Base-by-base conservation (phyloP, 2,888 invertebrate species). In the Pimpla rufipes region DNA sequence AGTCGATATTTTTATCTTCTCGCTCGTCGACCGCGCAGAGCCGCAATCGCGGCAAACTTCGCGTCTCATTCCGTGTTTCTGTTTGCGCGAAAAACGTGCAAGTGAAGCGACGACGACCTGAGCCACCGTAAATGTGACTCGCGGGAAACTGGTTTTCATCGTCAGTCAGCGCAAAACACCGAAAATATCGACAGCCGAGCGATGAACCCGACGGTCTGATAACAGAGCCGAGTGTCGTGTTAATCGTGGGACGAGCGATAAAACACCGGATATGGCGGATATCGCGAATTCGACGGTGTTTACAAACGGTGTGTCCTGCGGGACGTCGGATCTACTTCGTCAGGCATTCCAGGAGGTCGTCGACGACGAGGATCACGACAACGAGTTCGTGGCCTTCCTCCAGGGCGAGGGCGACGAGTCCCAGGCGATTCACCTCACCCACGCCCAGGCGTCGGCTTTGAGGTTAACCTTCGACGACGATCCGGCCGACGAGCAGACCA, bases 381-480 rank as follows among this genome's bases (percentile, higher is more conserved):
- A 89, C 68, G 91, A 92, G 42, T 92, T 92, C 64, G 91, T 93
- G 8, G 90, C 92, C n/a, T 90, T 92, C 79, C 86, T 93, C 50
- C 90, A 90, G 23, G 89, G 90, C 85, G 88, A 92, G 45, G 89
- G 89, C 3, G 88, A 88, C 40, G 90, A 90, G 67, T 87, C 91
- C 0, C 92, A 93, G 62, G 90, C 93, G 2, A 92, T 93, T 82
- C 92, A 93, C 11, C 79, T 93, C 10, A 93, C 93, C 2, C 90
- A 91, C 0, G 93, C 90, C 68, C 93, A 93, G 84, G 93, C 93
- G 0, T 90, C 90, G 2, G 93, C 92, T 40, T 87, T 93, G 78
- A 93, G 93, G 67, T 87, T 93, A 88, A 90, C 91, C 81, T 92
- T 93, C 71, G 90, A 91, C 81, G 89, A 92, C 66, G 91, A 90